Evolutionary conservation across 2,888 invertebrate genomes (phyloP), one percentile per base, ranked within the genome.

Genomic region (Nebria brevicollis): DNA sequence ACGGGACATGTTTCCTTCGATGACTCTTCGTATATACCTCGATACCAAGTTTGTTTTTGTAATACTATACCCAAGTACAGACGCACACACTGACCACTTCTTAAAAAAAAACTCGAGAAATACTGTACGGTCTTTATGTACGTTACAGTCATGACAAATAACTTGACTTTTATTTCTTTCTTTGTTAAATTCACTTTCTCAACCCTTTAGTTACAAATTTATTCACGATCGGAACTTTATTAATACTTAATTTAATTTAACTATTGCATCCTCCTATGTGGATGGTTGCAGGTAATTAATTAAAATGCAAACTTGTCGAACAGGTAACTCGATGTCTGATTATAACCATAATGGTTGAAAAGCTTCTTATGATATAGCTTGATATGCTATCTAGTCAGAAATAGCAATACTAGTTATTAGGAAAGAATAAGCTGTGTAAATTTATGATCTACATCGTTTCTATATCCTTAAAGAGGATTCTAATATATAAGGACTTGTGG

Each of bases 1-100:
- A 75, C 75, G 66, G 73, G 65, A 72, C 80, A 75, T 80, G 80
- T 74, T 68, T 75, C 74, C 74, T 66, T 79, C 73, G 54, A 54
- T 7, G 54, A 54, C 54, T 54, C 54, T 54, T 6, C 54, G 54
- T 54, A 54, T 54, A 54, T 54, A 54, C 8, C 34, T 54, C 7
- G 13, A 54, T 54, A 54, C 54, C 54, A 8, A 13, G 54, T 54
- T 54, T 54, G 54, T 54, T 54, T 54, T 54, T 54, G 54, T 54
- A 54, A 54, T 54, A 54, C 54, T 54, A 54, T 54, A 54, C 54
- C 54, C 54, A 54, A 54, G 54, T 54, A 34, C 34, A 34, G 34
- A 8, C 11, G 54, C 13, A 54, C 54, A 54, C 54, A 54, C 54
- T 54, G 54, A 54, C 54, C 54, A 54, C 54, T 54, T 54, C 6